Base-by-base conservation (phyloP, 2,113 vertebrate genomes). In the Sturnus vulgaris region DNA sequence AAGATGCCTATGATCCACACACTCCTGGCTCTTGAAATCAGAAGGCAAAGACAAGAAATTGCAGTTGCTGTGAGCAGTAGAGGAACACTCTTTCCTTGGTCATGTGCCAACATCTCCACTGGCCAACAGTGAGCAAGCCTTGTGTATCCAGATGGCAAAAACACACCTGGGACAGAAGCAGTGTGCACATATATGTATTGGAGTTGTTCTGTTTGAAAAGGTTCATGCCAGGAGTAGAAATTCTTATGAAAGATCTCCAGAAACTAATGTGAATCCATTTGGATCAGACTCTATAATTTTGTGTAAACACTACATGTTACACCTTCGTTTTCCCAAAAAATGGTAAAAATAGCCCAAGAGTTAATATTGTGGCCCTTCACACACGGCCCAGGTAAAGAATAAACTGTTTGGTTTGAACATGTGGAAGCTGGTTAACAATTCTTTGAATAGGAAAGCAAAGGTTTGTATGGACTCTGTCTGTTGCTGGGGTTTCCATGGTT, bases 401-500 rank as follows among this genome's bases (percentile, higher is more conserved):
- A 35, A 80, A 68, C 7, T 37, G 2, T 30, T 64, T 72, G 66
- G 9, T 53, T 59, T 66, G 39, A 86, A 64, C 15, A 27, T 10
- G 5, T 64, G 15, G 35, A 86, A 70, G 30, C 21, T 94, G 61
- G 39, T 92, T 86, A 70, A 63, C 28, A 81, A 17, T 23, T 56
- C 11, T 80, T 85, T 55, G 50, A 49, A 31, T 4, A 65, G 21
- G 37, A 91, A 91, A 76, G 33, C 17, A 70, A 65, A 89, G 10
- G 49, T 50, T 91, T 79, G 16, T 35, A 16, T 66, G 23, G 33
- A 12, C 21, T 85, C 12, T 52, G 21, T 37, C 23, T 52, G 28
- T 83, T 86, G 35, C 78, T 82, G 50, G 61, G 50, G n/a, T 82
- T 94, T 93, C 86, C 24, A n/a, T 44, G 66, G 88, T 86, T 93